A percentile compares a stretch with the other conserved stretches of the same genome.
These are phyloP conservation scores for Hydrotaea cyrtoneurina DNA, from an alignment of 2,888 invertebrate genomes.

Conservation along the genomic window DNA sequence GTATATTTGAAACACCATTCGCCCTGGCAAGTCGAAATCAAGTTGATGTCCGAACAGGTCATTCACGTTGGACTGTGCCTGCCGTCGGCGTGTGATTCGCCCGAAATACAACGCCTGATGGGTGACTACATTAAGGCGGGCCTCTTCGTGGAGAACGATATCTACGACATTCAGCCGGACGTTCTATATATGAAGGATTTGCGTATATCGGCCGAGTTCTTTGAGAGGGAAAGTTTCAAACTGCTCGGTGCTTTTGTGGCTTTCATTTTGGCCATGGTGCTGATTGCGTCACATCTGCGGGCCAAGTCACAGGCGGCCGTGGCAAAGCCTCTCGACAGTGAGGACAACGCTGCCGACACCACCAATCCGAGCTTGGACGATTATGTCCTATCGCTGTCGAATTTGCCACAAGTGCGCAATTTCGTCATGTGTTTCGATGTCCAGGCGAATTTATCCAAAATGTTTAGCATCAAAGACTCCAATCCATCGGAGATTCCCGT, in stretches of 20 bases:
- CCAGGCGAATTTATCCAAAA: constrained; percentile 73
- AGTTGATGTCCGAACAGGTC: constrained; percentile 80
- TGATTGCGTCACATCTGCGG: constrained; percentile 63
- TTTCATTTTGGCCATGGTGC: constrained; percentile 73
- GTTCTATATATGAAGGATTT: constrained; percentile 80
- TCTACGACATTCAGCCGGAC: constrained; percentile 78
- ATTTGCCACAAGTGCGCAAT: constrained; percentile 51
- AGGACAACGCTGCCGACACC: neutral
- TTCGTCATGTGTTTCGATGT: constrained; percentile 79
- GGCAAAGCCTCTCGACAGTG: neutral
- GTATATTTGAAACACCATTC: constrained; percentile 80
- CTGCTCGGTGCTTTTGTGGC: constrained; percentile 73
- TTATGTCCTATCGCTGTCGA: neutral
- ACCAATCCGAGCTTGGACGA: neutral
- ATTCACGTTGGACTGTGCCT: constrained; percentile 83
- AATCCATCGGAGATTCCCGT: constrained; percentile 76
- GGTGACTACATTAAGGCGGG: constrained; percentile 75
- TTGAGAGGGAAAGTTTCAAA: constrained; percentile 76
- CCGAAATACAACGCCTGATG: constrained; percentile 78
- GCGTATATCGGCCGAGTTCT: constrained; percentile 76
- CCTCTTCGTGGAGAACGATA: constrained; percentile 76
- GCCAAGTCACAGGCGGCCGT: constrained; percentile 4
- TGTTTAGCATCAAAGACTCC: constrained; percentile 74
- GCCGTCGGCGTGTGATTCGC: constrained; percentile 81
- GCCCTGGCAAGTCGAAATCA: constrained; percentile 81